Percentiles rank a stretch among this genome's conserved stretches.
Conservation (phyloP, 2,888 invertebrate genomes). For the Lottia gigantea region DNA sequence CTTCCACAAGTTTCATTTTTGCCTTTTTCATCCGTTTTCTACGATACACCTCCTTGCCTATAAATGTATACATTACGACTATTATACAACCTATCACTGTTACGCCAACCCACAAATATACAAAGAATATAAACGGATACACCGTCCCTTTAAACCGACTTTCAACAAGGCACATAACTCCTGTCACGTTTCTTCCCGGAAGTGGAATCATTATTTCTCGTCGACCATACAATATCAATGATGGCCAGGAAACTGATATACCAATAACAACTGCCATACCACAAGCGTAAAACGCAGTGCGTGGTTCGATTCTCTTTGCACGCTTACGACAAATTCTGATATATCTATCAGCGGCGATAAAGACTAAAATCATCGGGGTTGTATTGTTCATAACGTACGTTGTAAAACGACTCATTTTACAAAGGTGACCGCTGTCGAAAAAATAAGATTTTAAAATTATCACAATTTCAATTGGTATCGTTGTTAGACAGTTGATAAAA, state of each 20-base stretch:
- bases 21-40: conserved; percentile 26
- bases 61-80: conserved; percentile 32
- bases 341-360: conserved; percentile 39
- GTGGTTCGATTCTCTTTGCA: conserved; percentile 20
- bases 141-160: conserved; percentile 26
- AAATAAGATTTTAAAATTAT: conserved; percentile 32
- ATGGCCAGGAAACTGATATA: conserved; percentile 36
- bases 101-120: conserved; percentile 32
- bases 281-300: conserved; percentile 33
- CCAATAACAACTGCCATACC: conserved; percentile 31
- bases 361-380: conserved; percentile 31
- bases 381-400: conserved; percentile 37
- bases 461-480: conserved; percentile 37
- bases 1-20: not conserved
- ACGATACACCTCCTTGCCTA: conserved; percentile 34
- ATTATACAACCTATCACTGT: conserved; percentile 30
- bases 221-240: conserved; percentile 34
- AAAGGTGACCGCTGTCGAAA: conserved; percentile 32
- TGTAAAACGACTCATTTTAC: conserved; percentile 36
- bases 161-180: conserved; percentile 31
- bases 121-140: conserved; percentile 33
- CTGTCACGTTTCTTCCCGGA: not conserved
- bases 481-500: conserved; percentile 34
- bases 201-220: conserved; percentile 23
- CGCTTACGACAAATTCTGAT: conserved; percentile 37